phyloP scores from a whole-genome alignment of 2,888 invertebrate genomes.

The Macroteleia sp. region DNA sequence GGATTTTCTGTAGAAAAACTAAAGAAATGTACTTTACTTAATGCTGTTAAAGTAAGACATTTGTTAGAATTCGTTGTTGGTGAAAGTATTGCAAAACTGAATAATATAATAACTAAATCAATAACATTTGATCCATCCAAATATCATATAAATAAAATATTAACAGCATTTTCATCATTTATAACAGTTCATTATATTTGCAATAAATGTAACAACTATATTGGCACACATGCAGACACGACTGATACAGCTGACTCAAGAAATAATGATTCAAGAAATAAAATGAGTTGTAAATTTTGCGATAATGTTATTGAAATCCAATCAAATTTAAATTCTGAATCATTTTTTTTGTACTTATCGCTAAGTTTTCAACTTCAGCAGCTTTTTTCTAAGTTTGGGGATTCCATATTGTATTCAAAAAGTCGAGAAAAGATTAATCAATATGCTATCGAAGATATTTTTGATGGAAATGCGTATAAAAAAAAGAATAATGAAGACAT shows the following conservation, averaged over 20 bases:
- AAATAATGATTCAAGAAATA: no score
- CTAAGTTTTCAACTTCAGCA: constrained; percentile 4
- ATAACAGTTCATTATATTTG: constrained; percentile 27
- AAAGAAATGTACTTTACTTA: no score
- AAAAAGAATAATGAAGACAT: constrained; percentile 20
- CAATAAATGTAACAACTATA: constrained; percentile 23
- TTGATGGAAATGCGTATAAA: constrained; percentile 51
- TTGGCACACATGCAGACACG: constrained; percentile 1
- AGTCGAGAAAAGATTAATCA: constrained; percentile 25
- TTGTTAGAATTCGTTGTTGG: constrained; percentile 14
- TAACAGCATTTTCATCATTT: constrained; percentile 10
- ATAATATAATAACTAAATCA: constrained; percentile 7
- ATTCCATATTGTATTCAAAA: constrained; percentile 26
- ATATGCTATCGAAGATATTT: constrained; percentile 56
- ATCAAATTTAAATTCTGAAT: background rate
- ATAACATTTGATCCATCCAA: constrained; percentile 13
- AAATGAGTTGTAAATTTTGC: constrained; percentile 2
- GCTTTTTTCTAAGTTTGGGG: constrained; percentile 5
- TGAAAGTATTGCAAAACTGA: constrained; percentile 2
- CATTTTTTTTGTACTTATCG: background rate
- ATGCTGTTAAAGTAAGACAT: constrained; percentile 27
- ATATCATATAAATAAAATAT: constrained; percentile 34
- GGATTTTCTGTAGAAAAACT: no score
- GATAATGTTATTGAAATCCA: background rate
- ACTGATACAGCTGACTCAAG: background rate